Base-by-base conservation (phyloP, 2,888 invertebrate species). In the Drosophila mimica region DNA sequence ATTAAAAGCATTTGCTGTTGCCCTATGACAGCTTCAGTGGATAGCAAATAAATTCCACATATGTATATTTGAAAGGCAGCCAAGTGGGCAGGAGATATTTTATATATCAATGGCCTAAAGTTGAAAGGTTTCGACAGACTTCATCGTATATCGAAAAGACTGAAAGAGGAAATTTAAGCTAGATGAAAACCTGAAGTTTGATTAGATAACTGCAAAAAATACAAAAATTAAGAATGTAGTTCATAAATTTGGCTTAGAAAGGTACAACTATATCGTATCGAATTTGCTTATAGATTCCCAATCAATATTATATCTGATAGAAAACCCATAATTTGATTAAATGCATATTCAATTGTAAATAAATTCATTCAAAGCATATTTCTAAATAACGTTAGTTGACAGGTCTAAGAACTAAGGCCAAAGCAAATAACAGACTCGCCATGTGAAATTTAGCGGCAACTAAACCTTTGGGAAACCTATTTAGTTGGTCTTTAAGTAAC, bases 1-100 rank as follows among this genome's bases (percentile, higher is more conserved):
- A 76, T 76, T 67, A 76, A 72, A 60, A 51, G 56, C 49, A 40
- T 72, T 72, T 36, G 17, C 57, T 30, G 4, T 49, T 66, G 75
- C 58, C 58, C 70, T 70, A 43, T 40, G 59, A 69, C 58, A 59
- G 61, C 58, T 51, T 28, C 33, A 58, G 46, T 28, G 54, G 30
- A 38, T 58, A 30, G 40, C 60, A 56, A 71, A 71, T 62, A 59
- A 54, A 75, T 52, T 53, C 8, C 25, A 61, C 58, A 59, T 61
- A 40, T 36, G 25, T 25, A 8, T 46, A 76, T 76, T 70, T 43
- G 76, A 74, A 75, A 75, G 74, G 46, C 56, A 38, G 17, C 13
- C 38, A 57, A 59, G 74, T 40, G 20, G 40, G 15, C 28, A 58
- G 43, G 6, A 46, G 34, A 38, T 60, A 52, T 59, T 46, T 59